Base-by-base conservation (phyloP, 2,113 vertebrate genomes). In the Hippopotamus amphibius region DNA sequence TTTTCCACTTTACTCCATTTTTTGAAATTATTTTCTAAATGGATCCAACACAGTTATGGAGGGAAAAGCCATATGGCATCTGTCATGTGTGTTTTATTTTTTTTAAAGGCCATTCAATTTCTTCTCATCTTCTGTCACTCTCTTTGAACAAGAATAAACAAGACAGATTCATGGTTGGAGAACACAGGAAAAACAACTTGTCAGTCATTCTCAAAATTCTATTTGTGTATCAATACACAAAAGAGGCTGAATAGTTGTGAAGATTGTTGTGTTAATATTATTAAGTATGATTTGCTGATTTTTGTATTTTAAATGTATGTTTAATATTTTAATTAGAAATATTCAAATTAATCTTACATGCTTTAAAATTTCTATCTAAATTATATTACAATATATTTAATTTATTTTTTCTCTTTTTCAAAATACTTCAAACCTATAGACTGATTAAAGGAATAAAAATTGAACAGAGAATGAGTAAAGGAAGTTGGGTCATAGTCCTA, bases 121-220 rank as follows among this genome's bases (percentile, higher is more conserved):
- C 61, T 43, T 61, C 95, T 97, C 95, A 77, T 91, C 85, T 81
- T n/a, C 30, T 65, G 72, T 91, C 83, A 97, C 43, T 89, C n/a
- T 93, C 80, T 68, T 69, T 95, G 88, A 97, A 97, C 83, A 81
- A 48, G 33, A 2, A 63, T 9, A 87, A 96, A 89, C 53, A 9
- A 9, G 19, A 93, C 12, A 65, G 41, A 43, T 86, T 92, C 69
- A 87, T 26, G 61, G 76, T 76, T 97, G 48, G 84, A 94, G 30
- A 8, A 92, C 72, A 82, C 9, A 82, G 21, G 41, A 57, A 92
- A 95, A 97, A 93, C 9, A 95, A 82, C 22, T n/a, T 96, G 68
- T 89, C 93, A 95, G n/a, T 95, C 90, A 95, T 55, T 93, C 12
- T 46, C 26, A n/a, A 72, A 8, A 59, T 41, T 87, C 17, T 71